Percentiles rank a stretch among this genome's conserved stretches.
Conservation (phyloP, 2,113 vertebrate genomes). For the Seriola dumerili region DNA sequence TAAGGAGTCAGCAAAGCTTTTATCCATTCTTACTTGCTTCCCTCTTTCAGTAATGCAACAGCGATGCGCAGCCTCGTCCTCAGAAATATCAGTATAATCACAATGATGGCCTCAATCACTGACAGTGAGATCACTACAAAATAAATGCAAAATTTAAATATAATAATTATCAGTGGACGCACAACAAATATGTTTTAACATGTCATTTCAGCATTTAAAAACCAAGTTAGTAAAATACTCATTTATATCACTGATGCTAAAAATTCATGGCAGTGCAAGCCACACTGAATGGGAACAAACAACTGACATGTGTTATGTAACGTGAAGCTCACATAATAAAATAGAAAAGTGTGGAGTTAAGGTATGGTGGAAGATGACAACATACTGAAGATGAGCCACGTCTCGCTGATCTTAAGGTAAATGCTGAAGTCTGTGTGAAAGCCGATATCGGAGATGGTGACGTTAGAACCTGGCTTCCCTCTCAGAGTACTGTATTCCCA, state of each 20-base stretch:
- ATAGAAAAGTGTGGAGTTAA: neutral
- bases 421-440: conserved; percentile 91
- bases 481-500: conserved; percentile 87
- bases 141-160: conserved; percentile 30
- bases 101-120: conserved; percentile 86
- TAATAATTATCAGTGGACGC: neutral
- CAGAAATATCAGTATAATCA: conserved; percentile 92
- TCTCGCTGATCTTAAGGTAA: conserved; percentile 92
- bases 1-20: neutral
- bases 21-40: conserved; percentile 90
- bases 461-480: conserved; percentile 83
- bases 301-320: neutral
- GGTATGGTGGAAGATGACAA: neutral
- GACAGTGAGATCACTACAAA: conserved; percentile 91
- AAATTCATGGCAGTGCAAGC: neutral
- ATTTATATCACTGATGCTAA: neutral
- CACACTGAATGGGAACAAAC: neutral
- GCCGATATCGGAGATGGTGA: conserved; percentile 90
- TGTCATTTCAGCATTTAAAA: neutral
- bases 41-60: conserved; percentile 93
- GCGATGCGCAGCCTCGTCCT: conserved; percentile 90
- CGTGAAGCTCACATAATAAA: neutral
- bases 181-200: neutral
- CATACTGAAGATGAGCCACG: conserved; percentile 93
- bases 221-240: neutral